Evolutionary conservation across 2,113 vertebrate species (phyloP).

Genomic region (Anser brachyrhynchus): DNA sequence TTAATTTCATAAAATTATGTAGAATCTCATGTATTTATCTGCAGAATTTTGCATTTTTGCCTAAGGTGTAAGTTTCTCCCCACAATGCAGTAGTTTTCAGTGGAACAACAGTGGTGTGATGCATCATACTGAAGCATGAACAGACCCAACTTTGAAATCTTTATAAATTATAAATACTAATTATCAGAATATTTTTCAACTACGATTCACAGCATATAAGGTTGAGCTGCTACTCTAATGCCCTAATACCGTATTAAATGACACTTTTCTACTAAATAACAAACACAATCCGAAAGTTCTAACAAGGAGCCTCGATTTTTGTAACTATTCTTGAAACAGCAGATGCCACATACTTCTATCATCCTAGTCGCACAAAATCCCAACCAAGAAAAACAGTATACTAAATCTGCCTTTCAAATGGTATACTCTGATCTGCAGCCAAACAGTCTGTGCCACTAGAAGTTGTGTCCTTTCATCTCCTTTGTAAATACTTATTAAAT

Average conservation of each 20-base stretch:
- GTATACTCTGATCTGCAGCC: not conserved
- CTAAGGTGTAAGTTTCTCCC: not conserved
- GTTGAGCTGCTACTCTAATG: not conserved
- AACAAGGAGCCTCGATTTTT: not conserved
- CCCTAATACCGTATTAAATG: not conserved
- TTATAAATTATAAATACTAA: not conserved
- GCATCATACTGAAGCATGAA: not conserved
- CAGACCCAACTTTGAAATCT: not conserved
- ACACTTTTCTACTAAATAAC: not conserved
- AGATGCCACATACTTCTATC: not conserved
- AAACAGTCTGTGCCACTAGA: not conserved
- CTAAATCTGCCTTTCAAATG: not conserved
- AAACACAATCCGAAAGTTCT: not conserved
- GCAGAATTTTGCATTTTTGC: not conserved
- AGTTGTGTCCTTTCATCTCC: not conserved
- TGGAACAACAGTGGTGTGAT: not conserved
- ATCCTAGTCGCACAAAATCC: not conserved
- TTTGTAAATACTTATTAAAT: not conserved
- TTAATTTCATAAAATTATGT: not conserved
- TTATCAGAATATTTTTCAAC: not conserved
- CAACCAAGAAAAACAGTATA: not conserved
- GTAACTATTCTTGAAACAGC: not conserved
- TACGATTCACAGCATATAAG: not conserved
- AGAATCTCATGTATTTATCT: not conserved
- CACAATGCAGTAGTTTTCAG: not conserved